These are phyloP conservation scores for Bombyx huttoni DNA, from an alignment of 2,888 invertebrate species.

Conservation along the genomic window DNA sequence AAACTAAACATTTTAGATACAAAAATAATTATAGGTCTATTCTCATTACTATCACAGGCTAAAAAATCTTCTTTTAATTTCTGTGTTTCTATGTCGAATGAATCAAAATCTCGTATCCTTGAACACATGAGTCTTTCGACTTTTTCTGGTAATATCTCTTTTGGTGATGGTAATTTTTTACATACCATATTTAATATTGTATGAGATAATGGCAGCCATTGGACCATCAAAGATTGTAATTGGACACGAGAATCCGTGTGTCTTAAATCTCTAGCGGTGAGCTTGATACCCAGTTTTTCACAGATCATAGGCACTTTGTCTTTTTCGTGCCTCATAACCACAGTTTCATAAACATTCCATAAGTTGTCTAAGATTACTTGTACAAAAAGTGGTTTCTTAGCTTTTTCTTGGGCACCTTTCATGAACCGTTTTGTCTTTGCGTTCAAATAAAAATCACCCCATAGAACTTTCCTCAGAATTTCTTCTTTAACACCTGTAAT, in stretches of 20 bases:
- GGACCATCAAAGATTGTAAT: conserved; percentile 85
- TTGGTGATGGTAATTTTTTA: conserved; percentile 85
- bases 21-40: conserved; percentile 80
- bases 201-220: conserved; percentile 91
- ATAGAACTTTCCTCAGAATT: conserved; percentile 84
- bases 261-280: conserved; percentile 82
- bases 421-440: conserved; percentile 85
- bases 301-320: conserved; percentile 80
- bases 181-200: conserved; percentile 89
- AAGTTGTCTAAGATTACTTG: conserved; percentile 93
- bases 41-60: conserved; percentile 75
- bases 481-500: conserved; percentile 77
- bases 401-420: conserved; percentile 92
- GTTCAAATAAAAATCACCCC: conserved; percentile 95
- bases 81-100: conserved; percentile 78
- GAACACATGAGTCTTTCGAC: conserved; percentile 88
- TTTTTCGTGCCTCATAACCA: conserved; percentile 82
- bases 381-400: conserved; percentile 93
- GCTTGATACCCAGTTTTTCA: conserved; percentile 82
- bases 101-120: conserved; percentile 76
- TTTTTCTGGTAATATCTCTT: conserved; percentile 80
- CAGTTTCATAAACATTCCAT: conserved; percentile 90
- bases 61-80: conserved; percentile 78
- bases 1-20: conserved; percentile 94
- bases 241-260: conserved; percentile 84